Base-by-base conservation (phyloP, 1,140 invertebrate species). In the Thalassaphorura encarpata region DNA sequence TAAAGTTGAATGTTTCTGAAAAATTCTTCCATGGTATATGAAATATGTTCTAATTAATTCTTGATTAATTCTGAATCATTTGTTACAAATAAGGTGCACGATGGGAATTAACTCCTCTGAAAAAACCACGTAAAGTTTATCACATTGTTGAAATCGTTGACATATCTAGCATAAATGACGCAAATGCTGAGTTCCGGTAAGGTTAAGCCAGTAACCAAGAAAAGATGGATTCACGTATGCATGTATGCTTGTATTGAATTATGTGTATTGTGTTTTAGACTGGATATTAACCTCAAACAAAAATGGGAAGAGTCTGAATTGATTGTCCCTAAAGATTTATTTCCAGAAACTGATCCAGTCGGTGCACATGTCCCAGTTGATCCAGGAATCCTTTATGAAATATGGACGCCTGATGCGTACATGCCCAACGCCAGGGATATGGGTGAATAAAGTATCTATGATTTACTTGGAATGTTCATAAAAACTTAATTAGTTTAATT, bases 341-440 rank as follows among this genome's bases (percentile, higher is more conserved):
- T 85, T 59, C 83, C 84, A 66, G 80, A 84, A 62, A 82, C 80
- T 3, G 83, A 59, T 13, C 16, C 52, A 16, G n/a, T 1, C 6
- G 21, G 19, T 24, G 24, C 85, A 63, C 84, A 81, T 54, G 78
- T 88, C 0, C 85, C 83, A 15, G 69, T 88, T 28, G 84, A 86
- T 19, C 79, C 82, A 16, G 82, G 84, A 68, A 83, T 85, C 69
- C 85, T 86, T 64, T 80, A 87, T 62, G 83, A 83, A 64, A 75
- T 90, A 2, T 90, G 86, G 87, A 83, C 88, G 67, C 87, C 87
- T 0, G 86, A 90, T 72, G 81, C 85, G 8, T 89, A 88, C 68
- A 88, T 89, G 69, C 72, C 87, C 2, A 89, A 89, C 70, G 85
- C 84, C 1, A 87, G 87, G 77, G 80, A 85, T 41, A 82, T 84